These are phyloP conservation scores for Rhombomys opimus DNA, from an alignment of 2,113 vertebrate species.

Conservation along the genomic window DNA sequence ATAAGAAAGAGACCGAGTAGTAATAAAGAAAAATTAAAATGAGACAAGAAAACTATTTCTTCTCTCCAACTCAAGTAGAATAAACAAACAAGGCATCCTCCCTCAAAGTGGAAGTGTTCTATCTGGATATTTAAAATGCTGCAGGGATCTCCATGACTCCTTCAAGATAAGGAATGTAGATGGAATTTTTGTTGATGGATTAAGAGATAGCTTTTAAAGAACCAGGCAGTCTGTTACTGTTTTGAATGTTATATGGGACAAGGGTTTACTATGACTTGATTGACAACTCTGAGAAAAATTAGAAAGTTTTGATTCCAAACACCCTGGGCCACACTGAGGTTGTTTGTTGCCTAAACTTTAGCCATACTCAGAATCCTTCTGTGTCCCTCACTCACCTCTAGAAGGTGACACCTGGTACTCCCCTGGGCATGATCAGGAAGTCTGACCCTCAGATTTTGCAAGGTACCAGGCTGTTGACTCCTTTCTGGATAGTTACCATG, in stretches of 20 bases:
- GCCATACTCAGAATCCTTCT: neutral
- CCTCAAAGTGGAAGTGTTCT: neutral
- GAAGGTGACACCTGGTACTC: neutral
- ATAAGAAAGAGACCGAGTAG: neutral
- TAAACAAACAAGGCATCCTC: neutral
- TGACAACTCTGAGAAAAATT: neutral
- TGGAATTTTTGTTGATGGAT: neutral
- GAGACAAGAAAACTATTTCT: neutral
- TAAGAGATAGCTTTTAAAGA: neutral
- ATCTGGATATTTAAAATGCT: neutral
- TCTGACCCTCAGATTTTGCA: neutral
- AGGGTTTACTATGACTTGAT: neutral
- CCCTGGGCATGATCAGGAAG: too few relatives aligned
- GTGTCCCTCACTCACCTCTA: neutral
- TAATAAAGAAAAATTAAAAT: slow-evolving; percentile 37
- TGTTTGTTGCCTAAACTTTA: neutral
- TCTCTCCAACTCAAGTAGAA: neutral
- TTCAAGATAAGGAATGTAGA: neutral
- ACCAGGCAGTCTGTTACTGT: neutral
- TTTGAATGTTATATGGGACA: neutral
- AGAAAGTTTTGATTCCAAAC: neutral
- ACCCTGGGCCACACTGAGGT: neutral
- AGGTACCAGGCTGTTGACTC: too few relatives aligned
- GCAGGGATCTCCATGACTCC: neutral
- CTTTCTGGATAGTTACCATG: neutral